Evolutionary conservation across 2,888 invertebrate species (phyloP).

Genomic region (Noctua janthe): DNA sequence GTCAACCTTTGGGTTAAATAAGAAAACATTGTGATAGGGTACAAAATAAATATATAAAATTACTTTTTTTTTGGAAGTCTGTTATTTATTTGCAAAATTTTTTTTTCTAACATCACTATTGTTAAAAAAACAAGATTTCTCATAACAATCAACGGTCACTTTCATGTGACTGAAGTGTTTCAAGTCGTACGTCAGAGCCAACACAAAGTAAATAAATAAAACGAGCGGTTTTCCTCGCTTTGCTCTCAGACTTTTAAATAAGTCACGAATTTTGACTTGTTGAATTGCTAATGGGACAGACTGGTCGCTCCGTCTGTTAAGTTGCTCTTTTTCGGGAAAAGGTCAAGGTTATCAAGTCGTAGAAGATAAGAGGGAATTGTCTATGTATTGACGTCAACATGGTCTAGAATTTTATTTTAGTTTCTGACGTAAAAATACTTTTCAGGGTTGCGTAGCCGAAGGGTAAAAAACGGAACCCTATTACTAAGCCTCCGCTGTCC

Average conservation of each 20-base stretch:
- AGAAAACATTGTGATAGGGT: too few species aligned
- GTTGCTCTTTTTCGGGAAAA: conserved; percentile 40
- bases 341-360: conserved; percentile 26
- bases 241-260: conserved; percentile 57
- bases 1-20: too few species aligned
- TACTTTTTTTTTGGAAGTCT: too few species aligned
- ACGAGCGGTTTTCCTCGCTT: conserved; percentile 18
- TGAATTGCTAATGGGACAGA: conserved; percentile 53
- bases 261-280: conserved; percentile 57
- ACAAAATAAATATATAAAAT: too few species aligned
- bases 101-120: too few species aligned
- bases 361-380: conserved; percentile 18
- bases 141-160: background rate
- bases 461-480: too few species aligned
- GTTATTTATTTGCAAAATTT: too few species aligned
- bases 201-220: conserved; percentile 59
- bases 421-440: background rate
- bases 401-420: background rate
- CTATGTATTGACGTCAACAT: background rate
- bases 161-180: conserved; percentile 11
- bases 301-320: conserved; percentile 10
- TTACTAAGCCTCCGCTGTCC: too few species aligned
- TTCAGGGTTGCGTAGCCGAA: too few species aligned
- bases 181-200: background rate
- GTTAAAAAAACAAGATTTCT: background rate